Percentiles rank a stretch among this genome's conserved stretches.
These are phyloP conservation scores for Fabriciana adippe DNA, from an alignment of 2,888 invertebrate genomes.

Conservation along the genomic window DNA sequence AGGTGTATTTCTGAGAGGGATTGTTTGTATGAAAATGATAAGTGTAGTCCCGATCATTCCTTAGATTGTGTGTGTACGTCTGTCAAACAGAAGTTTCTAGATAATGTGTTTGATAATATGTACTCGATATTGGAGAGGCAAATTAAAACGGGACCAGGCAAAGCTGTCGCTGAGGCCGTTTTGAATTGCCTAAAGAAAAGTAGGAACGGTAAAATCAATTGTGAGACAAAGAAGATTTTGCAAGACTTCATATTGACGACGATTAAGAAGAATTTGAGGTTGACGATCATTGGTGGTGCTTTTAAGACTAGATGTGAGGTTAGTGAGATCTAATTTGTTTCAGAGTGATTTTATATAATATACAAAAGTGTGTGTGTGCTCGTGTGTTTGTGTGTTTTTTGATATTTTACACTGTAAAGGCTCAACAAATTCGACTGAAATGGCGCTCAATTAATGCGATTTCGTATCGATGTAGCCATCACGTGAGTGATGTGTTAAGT, in stretches of 20 bases:
- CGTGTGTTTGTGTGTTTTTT: too few species aligned
- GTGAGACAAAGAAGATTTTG: constrained; percentile 55
- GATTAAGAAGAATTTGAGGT: constrained; percentile 67
- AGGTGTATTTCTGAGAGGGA: constrained; percentile 57
- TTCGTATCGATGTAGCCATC: too few species aligned
- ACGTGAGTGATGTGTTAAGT: too few species aligned
- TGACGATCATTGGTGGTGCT: constrained; percentile 73
- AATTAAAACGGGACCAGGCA: constrained; percentile 55
- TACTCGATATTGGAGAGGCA: constrained; percentile 64
- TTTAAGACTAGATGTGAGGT: constrained; percentile 77
- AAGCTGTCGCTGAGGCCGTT: constrained; percentile 60
- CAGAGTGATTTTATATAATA: background rate
- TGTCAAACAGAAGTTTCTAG: constrained; percentile 65
- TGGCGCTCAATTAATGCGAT: too few species aligned
- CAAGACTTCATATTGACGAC: constrained; percentile 65
- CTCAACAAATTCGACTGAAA: too few species aligned
- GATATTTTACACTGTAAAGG: too few species aligned
- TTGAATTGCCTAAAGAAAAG: constrained; percentile 60
- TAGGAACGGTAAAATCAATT: constrained; percentile 67
- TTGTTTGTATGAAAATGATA: constrained; percentile 52
- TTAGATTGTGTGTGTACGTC: constrained; percentile 65
- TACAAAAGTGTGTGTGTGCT: background rate
- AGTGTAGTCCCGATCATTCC: constrained; percentile 53
- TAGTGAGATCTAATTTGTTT: constrained; percentile 10
- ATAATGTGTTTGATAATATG: constrained; percentile 76